Evolutionary conservation across 2,888 invertebrate species (phyloP), one percentile per base, ranked within the genome.

Genomic region (Polymixis flavicincta): DNA sequence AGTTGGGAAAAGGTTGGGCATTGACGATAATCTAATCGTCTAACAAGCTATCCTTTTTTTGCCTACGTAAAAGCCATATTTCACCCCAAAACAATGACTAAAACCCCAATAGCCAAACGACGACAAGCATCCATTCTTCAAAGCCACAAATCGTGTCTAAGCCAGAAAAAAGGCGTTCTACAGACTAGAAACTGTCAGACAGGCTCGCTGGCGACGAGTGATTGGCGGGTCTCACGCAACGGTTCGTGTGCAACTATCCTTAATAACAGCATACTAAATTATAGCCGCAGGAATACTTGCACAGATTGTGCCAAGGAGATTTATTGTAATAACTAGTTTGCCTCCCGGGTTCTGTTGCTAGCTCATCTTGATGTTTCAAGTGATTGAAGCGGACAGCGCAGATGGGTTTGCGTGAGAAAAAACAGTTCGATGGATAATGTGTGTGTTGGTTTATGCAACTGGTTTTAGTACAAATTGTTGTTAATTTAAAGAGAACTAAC

Each of bases 211-310:
- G n/a, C 28, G 78, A 78, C 78, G 86, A 87, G 84, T 88, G 89
- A 91, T 91, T 84, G 91, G 77, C 72, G 74, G 60, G 64, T 70
- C 79, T 79, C 93, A 93, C 93, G 93, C 92, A 84, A 92, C 73
- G 69, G 85, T 89, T 89, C 92, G 91, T 91, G 93, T 89, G 87
- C 71, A 85, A 78, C 80, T 78, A 79, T 79, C 89, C 85, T 89
- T 89, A 90, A 89, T 89, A 89, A 89, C 75, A 84, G 77, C 71
- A 75, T 78, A 85, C 66, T 64, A 73, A 76, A 70, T 80, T 74
- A 74, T 82, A 79, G 54, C 77, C 80, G 59, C 77, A 71, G 66
- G 78, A 71, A 71, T 79, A 76, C 83, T 74, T 71, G 83, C 78
- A 79, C 79, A 73, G 85, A 81, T 78, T 80, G 84, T 80, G 84